Evolutionary conservation across 2,888 invertebrate genomes (phyloP).

Genomic region (Drosophila longiperda): DNA sequence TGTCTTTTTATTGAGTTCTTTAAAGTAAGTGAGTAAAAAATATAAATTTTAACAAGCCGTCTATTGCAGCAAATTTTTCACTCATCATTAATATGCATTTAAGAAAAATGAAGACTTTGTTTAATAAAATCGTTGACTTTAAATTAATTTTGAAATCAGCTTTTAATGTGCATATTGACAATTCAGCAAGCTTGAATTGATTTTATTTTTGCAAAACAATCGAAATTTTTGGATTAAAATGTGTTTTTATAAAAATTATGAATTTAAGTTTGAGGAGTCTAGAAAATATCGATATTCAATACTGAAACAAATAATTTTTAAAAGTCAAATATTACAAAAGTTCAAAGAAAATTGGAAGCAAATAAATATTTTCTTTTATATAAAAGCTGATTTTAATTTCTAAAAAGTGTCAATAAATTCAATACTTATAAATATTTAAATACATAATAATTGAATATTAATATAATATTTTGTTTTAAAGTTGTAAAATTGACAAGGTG

Average conservation of each 20-base stretch:
- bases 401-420: not conserved
- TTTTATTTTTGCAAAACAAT: too few species aligned
- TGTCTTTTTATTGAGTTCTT: not conserved
- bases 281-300: not conserved
- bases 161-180: too few species aligned
- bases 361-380: not conserved
- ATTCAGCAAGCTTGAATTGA: too few species aligned
- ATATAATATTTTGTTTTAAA: not conserved
- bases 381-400: too few species aligned
- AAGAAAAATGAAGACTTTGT: not conserved
- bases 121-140: too few species aligned
- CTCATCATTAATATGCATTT: not conserved
- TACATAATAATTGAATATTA: not conserved
- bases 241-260: not conserved
- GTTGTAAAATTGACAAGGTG: not conserved
- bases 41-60: not conserved
- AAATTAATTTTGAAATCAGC: too few species aligned
- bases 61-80: not conserved
- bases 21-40: not conserved
- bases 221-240: too few species aligned
- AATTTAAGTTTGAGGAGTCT: not conserved
- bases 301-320: not conserved
- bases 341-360: not conserved
- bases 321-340: not conserved
- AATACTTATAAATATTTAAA: not conserved